Evolutionary conservation across 2,113 vertebrate species (phyloP), one percentile per base, ranked within the genome.

Genomic region (Nipponia nippon): DNA sequence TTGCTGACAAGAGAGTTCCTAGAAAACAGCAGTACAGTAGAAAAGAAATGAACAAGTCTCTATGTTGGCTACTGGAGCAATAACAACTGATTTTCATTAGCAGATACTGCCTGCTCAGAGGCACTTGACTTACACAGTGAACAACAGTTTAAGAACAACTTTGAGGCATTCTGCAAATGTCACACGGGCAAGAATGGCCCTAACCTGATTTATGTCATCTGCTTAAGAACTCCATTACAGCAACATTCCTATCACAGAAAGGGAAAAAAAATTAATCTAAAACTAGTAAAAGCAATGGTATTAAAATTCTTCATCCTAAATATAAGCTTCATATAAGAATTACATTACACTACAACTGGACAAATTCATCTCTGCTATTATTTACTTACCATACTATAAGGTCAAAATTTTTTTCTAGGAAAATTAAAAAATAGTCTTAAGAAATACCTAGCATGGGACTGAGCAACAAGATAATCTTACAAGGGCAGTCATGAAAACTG

Each of bases 1-100:
- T 91, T 99, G 99, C 34, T 99, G 97, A 83, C 98, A 98, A 36
- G 94, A 95, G 1, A 99, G 96, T 77, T 99, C 99, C 99, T 99
- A 83, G 17, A 96, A 95, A 63, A 93, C 27, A 84, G 75, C 9
- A n/a, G 34, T 26, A 81, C 11, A 20, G 36, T 34, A 78, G 25
- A 34, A 83, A 58, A 91, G 19, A 79, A 96, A 93, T 59, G 77
- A 77, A 76, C 2, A 82, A 79, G 20, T 36, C 34, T 52, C n/a
- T 65, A 0, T n/a, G 86, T 70, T 16, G 4, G 9, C 85, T 76
- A 78, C 9, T 72, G 26, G 9, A 90, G 34, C 26, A 6, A 19
- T 42, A 87, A 81, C 11, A 76, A 61, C 6, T n/a, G 5, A 40
- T 59, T 70, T 93, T 65, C 12, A 62, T 49, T 52, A 90, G 22